phyloP scores from a whole-genome alignment of 2,113 vertebrate genomes.

The Acrocephalus arundinaceus region DNA sequence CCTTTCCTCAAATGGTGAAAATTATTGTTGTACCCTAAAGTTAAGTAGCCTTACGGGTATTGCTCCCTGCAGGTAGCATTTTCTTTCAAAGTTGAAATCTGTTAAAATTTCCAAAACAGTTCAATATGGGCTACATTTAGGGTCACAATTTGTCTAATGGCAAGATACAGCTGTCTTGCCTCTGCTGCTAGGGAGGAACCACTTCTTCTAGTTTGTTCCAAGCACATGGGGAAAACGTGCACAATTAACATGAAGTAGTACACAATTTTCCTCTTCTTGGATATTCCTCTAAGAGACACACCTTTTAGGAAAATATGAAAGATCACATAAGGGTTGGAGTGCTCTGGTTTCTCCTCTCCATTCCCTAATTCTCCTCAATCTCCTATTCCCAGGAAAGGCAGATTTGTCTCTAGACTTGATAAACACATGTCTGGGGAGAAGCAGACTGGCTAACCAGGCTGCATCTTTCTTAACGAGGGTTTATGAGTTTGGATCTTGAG shows the following conservation, averaged over 20 bases:
- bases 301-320: neutral
- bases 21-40: neutral
- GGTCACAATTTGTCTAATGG: neutral
- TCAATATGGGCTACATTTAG: neutral
- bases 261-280: neutral
- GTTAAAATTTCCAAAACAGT: neutral
- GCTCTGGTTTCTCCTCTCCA: neutral
- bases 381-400: neutral
- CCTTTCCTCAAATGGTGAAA: neutral
- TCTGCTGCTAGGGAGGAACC: neutral
- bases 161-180: neutral
- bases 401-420: neutral
- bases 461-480: fast-evolving
- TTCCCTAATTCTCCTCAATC: neutral
- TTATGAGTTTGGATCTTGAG: neutral
- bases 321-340: neutral
- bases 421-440: neutral
- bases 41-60: neutral
- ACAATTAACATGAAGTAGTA: neutral
- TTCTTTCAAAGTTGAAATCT: neutral
- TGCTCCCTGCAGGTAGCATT: neutral
- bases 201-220: neutral
- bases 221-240: neutral
- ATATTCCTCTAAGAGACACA: neutral
- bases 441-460: neutral